These are phyloP conservation scores for Neoascia interrupta DNA, from an alignment of 2,888 invertebrate species.

Conservation along the genomic window DNA sequence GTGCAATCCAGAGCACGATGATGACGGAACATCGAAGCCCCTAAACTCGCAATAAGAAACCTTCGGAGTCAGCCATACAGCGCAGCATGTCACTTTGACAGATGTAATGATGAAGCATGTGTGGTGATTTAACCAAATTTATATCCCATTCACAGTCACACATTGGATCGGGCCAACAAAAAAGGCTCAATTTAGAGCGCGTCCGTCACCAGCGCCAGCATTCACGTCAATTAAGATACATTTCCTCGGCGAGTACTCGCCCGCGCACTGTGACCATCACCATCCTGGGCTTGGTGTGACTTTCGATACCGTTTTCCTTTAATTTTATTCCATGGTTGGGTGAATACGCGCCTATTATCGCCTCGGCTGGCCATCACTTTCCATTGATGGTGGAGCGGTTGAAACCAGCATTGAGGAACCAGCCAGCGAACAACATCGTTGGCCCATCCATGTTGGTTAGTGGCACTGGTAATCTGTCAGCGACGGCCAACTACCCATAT, in stretches of 20 bases:
- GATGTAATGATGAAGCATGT: constrained; percentile 56
- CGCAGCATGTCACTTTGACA: constrained; percentile 72
- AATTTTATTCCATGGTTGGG: not conserved
- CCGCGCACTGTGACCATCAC: not conserved
- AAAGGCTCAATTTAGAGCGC: constrained; percentile 52
- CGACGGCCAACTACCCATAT: constrained; percentile 67
- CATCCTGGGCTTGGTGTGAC: constrained; percentile 22
- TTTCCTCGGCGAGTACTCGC: constrained; percentile 36
- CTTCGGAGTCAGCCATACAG: no score
- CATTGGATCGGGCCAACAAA: no score
- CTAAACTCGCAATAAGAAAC: no score
- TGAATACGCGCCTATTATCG: constrained; percentile 63
- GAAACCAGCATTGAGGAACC: not conserved
- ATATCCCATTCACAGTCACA: constrained; percentile 66
- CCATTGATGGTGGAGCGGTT: constrained; percentile 24
- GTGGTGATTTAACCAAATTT: constrained; percentile 66
- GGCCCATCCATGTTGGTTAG: constrained; percentile 69
- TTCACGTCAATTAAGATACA: constrained; percentile 67
- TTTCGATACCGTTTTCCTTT: constrained; percentile 55
- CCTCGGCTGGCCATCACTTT: constrained; percentile 56
- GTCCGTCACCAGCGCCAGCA: constrained; percentile 46
- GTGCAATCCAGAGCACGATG: no score
- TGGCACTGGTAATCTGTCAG: constrained; percentile 68
- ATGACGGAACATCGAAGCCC: no score
- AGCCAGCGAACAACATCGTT: not conserved